Evolutionary conservation across 2,113 vertebrate genomes (phyloP), one percentile per base, ranked within the genome.

Genomic region (Oncorhynchus mykiss): DNA sequence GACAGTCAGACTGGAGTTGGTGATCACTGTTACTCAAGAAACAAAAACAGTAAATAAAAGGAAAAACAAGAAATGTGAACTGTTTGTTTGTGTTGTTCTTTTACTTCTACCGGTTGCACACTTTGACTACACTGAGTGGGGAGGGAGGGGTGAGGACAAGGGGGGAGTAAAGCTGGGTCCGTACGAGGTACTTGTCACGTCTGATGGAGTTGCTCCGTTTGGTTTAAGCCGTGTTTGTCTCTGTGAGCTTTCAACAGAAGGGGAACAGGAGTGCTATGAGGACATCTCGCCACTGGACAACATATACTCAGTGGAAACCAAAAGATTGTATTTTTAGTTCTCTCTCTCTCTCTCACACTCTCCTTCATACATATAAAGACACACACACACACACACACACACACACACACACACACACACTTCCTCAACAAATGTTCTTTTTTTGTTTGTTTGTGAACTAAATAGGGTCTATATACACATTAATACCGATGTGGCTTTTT

Each of bases 131-230:
- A 45, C 39, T 93, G 94, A 93, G 67, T 93, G 94, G 84, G 91
- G 92, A 92, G 79, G 89, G 92, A 92, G 93, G 93, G 85, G 51
- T 54, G 51, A 18, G 12, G 51, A 45, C 39, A 45, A 45, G 39
- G 39, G 39, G 91, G 88, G 91, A 94, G 93, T 97, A 99, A 97
- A 97, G 96, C 96, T 98, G 96, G 94, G 95, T 96, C 92, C 93
- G 93, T 95, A 94, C 85, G 97, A 98, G 96, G 97, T 97, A 97
- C 96, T 96, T 92, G 92, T 96, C 93, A 95, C 90, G 88, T 95
- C 95, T 93, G 94, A 95, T 96, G 94, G 95, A 96, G 94, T 94
- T 95, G 93, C 89, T 96, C 80, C 91, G 93, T 96, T 97, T 96
- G 95, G 84, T 96, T 96, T 95, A 98, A 97, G 96, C 95, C 95